Conservation (phyloP, 2,113 vertebrate species). For the Tilapia sparmanii region DNA sequence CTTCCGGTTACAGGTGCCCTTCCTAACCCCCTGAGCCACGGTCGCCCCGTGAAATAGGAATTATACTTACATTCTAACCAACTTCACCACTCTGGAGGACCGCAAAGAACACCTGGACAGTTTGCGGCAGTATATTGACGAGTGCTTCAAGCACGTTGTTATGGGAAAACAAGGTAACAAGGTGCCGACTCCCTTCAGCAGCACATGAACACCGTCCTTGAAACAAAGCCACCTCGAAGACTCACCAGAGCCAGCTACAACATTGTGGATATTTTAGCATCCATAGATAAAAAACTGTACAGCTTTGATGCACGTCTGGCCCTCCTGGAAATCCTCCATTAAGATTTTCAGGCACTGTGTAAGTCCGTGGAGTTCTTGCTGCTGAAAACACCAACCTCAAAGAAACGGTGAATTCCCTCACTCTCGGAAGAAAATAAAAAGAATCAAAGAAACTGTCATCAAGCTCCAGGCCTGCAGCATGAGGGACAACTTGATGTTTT, state of each 20-base stretch:
- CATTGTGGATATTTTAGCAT: neutral
- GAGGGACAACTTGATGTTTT: neutral
- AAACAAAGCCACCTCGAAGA: neutral
- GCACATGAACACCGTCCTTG: neutral
- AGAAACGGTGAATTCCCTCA: neutral
- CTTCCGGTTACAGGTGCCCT: no score
- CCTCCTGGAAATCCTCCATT: neutral
- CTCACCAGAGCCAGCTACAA: neutral
- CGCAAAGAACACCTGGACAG: neutral
- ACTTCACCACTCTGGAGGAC: neutral
- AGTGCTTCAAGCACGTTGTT: neutral
- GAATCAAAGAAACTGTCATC: neutral
- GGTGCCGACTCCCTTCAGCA: neutral
- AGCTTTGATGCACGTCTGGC: neutral
- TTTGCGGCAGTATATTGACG: neutral
- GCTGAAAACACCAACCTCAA: neutral
- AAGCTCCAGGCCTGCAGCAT: neutral
- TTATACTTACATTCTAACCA: neutral
- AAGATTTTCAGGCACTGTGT: neutral
- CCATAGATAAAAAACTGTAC: neutral
- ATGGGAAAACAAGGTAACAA: neutral
- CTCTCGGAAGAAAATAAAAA: neutral
- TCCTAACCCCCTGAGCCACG: no score
- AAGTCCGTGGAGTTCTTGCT: neutral
- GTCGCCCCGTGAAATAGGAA: no score